Conservation (phyloP, 2,888 invertebrate genomes). For the Asteroscopus sphinx region DNA sequence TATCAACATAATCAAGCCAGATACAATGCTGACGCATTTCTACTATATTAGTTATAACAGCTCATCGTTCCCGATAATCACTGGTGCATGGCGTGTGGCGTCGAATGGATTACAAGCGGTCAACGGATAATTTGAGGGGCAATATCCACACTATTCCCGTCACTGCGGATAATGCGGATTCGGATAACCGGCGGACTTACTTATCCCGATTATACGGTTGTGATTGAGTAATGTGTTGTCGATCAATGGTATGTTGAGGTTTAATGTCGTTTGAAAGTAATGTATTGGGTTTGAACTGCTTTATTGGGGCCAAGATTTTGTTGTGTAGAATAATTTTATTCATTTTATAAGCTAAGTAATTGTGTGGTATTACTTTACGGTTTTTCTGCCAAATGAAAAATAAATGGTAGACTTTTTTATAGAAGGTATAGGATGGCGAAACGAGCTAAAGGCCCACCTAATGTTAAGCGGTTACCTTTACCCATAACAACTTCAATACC, state of each 20-base stretch:
- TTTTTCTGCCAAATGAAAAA: too few species aligned
- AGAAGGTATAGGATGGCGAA: too few species aligned
- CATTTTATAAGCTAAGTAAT: too few species aligned
- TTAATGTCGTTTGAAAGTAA: slow-evolving; percentile 23
- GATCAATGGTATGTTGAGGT: slow-evolving; percentile 40
- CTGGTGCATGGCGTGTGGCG: slow-evolving; percentile 64
- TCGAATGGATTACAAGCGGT: slow-evolving; percentile 74
- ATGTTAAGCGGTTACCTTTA: too few species aligned
- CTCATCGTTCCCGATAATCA: slow-evolving; percentile 61
- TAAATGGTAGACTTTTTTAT: too few species aligned
- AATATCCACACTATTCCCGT: slow-evolving; percentile 64
- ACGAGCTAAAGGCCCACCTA: too few species aligned
- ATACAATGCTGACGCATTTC: slow-evolving; percentile 41
- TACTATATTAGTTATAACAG: slow-evolving; percentile 50
- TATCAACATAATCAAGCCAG: slow-evolving; percentile 39
- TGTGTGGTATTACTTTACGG: too few species aligned
- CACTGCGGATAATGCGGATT: slow-evolving; percentile 64
- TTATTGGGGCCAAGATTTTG: too few species aligned
- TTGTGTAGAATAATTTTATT: too few species aligned
- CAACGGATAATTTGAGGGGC: slow-evolving; percentile 76
- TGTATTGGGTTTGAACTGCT: not conserved
- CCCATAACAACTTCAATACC: too few species aligned
- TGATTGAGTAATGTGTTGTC: slow-evolving; percentile 57
- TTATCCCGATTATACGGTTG: slow-evolving; percentile 62
- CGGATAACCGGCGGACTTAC: slow-evolving; percentile 64